Evolutionary conservation across 2,888 invertebrate genomes (phyloP).

Genomic region (Drosophila multiciliata): DNA sequence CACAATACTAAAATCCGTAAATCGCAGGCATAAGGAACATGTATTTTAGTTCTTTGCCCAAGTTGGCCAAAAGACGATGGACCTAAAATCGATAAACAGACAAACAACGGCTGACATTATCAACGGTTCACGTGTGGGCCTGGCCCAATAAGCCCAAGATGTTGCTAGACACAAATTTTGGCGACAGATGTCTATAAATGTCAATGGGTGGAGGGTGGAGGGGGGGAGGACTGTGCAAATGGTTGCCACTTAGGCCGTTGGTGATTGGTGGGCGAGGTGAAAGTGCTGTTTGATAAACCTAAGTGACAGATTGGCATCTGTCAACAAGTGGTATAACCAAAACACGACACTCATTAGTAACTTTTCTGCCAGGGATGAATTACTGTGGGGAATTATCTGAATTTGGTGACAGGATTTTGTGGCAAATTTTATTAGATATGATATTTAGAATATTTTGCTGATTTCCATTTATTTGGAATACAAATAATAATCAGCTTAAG

Average conservation of each 20-base stretch:
- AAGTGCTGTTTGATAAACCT: constrained; percentile 14
- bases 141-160: constrained; percentile 14
- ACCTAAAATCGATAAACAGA: constrained; percentile 57
- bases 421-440: neutral
- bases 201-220: neutral
- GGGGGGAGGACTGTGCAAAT: constrained; percentile 1
- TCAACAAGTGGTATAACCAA: constrained; percentile 34
- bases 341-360: constrained; percentile 44
- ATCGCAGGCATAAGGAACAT: constrained; percentile 46
- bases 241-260: constrained; percentile 26
- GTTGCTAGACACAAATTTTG: constrained; percentile 56
- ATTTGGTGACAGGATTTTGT: neutral
- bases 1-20: constrained; percentile 34
- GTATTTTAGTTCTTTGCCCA: constrained; percentile 38
- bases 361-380: constrained; percentile 12
- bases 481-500: neutral
- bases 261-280: neutral
- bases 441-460: neutral
- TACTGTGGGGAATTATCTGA: neutral
- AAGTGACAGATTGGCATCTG: constrained; percentile 47
- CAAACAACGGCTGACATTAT: constrained; percentile 20
- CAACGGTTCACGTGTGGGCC: constrained; percentile 23
- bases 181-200: constrained; percentile 51
- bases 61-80: neutral
- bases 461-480: neutral